These are phyloP conservation scores for Hyphantria cunea DNA, from an alignment of 1,140 invertebrate species.

Conservation along the genomic window DNA sequence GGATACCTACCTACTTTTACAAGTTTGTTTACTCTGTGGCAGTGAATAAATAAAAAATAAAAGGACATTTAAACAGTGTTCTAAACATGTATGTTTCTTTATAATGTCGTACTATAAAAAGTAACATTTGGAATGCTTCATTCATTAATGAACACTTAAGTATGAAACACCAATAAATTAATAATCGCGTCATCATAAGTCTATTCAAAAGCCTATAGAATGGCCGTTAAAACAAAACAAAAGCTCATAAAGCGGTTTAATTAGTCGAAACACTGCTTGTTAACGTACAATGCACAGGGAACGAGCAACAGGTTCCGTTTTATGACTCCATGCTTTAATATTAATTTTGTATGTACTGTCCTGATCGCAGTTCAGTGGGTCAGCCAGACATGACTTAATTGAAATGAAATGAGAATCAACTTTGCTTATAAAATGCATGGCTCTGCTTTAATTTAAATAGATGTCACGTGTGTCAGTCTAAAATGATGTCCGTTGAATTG, in stretches of 20 bases:
- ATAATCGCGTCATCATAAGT: constrained; percentile 24
- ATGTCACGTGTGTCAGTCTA: too few relatives aligned
- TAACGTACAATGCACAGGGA: constrained; percentile 24
- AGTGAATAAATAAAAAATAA: too few relatives aligned
- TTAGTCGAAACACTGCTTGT: constrained; percentile 34
- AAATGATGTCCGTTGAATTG: not conserved
- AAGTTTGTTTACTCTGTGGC: too few relatives aligned
- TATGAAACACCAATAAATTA: constrained; percentile 12
- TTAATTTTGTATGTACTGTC: constrained; percentile 23
- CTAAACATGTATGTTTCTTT: too few relatives aligned
- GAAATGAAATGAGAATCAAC: not conserved
- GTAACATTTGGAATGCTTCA: too few relatives aligned
- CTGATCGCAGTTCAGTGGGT: constrained; percentile 14
- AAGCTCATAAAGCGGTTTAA: constrained; percentile 46
- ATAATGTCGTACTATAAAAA: too few relatives aligned
- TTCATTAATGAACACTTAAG: constrained; percentile 8
- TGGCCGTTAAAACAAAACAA: constrained; percentile 38
- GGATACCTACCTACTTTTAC: too few relatives aligned
- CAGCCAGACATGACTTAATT: constrained; percentile 14
- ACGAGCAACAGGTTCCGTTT: constrained; percentile 25
- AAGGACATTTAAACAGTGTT: too few relatives aligned
- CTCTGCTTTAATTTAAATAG: too few relatives aligned
- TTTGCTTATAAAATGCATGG: not conserved
- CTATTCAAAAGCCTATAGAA: constrained; percentile 22
- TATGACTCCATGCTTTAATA: constrained; percentile 25